phyloP scores from a whole-genome alignment of 2,113 vertebrate species.

The Nettapus auritus region DNA sequence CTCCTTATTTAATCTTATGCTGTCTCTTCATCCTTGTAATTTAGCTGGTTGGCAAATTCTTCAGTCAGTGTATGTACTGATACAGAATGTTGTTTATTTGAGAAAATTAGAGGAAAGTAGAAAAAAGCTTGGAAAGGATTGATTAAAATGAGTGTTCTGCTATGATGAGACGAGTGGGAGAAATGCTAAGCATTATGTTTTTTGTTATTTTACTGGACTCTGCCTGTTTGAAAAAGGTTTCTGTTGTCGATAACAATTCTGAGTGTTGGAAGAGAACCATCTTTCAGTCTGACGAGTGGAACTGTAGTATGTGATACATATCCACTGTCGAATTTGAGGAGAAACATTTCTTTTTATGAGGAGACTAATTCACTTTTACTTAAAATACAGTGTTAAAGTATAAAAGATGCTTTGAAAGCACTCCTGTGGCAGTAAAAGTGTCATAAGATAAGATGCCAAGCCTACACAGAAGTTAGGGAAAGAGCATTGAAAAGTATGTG shows the following conservation, averaged over 20 bases:
- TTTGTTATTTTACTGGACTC: not conserved
- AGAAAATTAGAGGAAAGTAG: not conserved
- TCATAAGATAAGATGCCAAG: not conserved
- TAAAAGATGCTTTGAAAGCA: not conserved
- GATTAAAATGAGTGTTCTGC: not conserved
- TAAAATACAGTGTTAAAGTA: not conserved
- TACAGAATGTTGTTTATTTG: not conserved
- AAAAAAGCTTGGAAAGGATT: not conserved
- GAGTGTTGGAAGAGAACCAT: not conserved
- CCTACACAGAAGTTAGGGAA: not conserved
- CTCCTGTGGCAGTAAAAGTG: not conserved
- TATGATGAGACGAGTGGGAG: not conserved
- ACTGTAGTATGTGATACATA: accelerated
- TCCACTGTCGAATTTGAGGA: not conserved
- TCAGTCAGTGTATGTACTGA: not conserved
- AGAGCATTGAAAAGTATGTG: not conserved
- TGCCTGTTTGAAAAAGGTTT: not conserved
- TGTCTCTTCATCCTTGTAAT: not conserved
- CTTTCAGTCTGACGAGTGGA: not conserved
- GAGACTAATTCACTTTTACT: not conserved
- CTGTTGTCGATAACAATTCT: not conserved
- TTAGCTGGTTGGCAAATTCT: not conserved
- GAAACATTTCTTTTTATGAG: not conserved
- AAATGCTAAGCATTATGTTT: not conserved
- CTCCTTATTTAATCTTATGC: not conserved